These are phyloP conservation scores for Brachyptera risi DNA, from an alignment of 2,888 invertebrate species.

Conservation along the genomic window DNA sequence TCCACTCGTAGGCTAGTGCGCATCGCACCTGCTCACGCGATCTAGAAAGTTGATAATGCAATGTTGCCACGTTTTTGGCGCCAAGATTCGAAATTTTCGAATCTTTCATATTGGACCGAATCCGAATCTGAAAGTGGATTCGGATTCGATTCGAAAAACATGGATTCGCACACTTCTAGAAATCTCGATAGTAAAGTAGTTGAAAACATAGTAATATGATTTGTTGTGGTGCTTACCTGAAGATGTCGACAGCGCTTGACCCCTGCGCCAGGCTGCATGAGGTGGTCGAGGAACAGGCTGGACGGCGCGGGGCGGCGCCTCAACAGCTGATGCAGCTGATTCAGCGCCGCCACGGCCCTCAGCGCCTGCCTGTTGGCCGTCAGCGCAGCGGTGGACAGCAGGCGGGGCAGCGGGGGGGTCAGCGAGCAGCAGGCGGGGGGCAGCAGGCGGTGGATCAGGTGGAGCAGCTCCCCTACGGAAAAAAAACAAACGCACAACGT, in stretches of 20 bases:
- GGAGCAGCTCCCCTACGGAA: slow-evolving; percentile 79
- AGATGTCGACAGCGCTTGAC: background rate
- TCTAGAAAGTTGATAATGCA: no score
- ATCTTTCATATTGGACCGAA: no score
- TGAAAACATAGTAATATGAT: no score
- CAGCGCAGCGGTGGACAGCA: slow-evolving; percentile 42
- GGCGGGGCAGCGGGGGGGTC: slow-evolving; percentile 76
- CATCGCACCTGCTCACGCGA: no score
- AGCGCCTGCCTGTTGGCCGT: slow-evolving; percentile 64
- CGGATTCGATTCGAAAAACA: no score
- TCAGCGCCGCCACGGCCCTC: slow-evolving; percentile 75
- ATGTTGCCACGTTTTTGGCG: no score
- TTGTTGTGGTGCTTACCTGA: background rate
- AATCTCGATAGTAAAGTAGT: no score
- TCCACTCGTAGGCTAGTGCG: no score
- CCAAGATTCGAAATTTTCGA: no score
- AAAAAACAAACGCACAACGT: no score
- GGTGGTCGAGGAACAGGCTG: slow-evolving; percentile 77
- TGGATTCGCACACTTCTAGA: no score
- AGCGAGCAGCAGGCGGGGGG: slow-evolving; percentile 83
- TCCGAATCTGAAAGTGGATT: no score
- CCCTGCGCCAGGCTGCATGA: slow-evolving; percentile 53
- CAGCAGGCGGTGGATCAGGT: slow-evolving; percentile 78
- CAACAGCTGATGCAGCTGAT: slow-evolving; percentile 72
- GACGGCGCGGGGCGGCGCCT: slow-evolving; percentile 76